Percentiles rank a stretch among this genome's conserved stretches.
phyloP scores from a whole-genome alignment of 2,797 vertebrate genomes.

The Sebastes kiyomatsui region DNA sequence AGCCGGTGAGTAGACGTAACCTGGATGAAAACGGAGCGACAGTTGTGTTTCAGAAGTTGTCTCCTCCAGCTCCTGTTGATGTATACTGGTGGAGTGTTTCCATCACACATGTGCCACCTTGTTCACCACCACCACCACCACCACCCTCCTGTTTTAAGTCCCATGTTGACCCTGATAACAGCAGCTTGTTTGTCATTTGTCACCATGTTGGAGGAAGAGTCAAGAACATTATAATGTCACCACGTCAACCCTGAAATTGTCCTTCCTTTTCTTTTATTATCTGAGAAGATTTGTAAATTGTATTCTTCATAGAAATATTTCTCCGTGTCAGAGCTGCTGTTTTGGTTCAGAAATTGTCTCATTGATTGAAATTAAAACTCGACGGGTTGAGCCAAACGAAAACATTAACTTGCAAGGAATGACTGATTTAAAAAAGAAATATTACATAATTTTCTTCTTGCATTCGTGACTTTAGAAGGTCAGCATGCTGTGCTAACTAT shows the following conservation, averaged over 20 bases:
- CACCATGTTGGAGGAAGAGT: not conserved
- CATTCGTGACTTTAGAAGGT: not conserved
- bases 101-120: conserved; percentile 2
- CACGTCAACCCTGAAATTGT: not conserved
- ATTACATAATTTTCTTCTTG: not conserved
- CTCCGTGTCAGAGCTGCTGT: not conserved
- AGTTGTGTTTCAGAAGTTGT: not conserved
- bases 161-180: not conserved
- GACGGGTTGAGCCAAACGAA: not conserved
- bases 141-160: not conserved
- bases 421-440: not conserved
- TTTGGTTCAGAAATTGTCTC: not conserved
- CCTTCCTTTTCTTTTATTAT: not conserved
- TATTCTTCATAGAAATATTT: not conserved
- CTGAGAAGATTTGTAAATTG: not conserved
- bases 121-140: not conserved
- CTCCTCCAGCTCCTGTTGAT: conserved; percentile 17
- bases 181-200: not conserved
- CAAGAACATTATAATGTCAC: not conserved
- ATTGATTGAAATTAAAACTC: not conserved
- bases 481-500: not conserved
- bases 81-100: conserved; percentile 14
- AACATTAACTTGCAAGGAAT: not conserved
- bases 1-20: not conserved
- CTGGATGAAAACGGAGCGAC: not conserved